These are phyloP conservation scores for Polydrusus pterygomalis DNA, from an alignment of 2,888 invertebrate species.

Conservation along the genomic window DNA sequence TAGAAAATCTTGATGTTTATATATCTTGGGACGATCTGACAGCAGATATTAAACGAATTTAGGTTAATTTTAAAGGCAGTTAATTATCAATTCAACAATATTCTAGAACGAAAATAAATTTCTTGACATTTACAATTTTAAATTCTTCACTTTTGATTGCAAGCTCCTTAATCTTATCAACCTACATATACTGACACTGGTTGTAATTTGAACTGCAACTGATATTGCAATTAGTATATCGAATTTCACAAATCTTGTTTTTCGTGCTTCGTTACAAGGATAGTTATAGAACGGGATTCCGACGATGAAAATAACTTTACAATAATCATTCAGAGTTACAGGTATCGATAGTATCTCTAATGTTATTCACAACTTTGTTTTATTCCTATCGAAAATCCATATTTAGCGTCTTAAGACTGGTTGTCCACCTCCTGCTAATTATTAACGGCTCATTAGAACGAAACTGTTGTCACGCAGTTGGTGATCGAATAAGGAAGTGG, in stretches of 20 bases:
- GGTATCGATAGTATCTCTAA: too few species aligned
- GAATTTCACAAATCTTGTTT: conserved; percentile 16
- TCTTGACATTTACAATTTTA: too few species aligned
- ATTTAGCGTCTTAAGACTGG: background rate
- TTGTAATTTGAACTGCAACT: conserved; percentile 1
- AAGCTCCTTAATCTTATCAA: background rate
- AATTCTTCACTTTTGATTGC: too few species aligned
- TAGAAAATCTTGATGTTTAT: too few species aligned
- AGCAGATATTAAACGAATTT: too few species aligned
- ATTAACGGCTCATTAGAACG: conserved; percentile 40
- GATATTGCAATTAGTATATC: background rate
- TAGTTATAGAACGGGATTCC: background rate
- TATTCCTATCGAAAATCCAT: background rate
- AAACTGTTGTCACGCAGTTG: conserved; percentile 39
- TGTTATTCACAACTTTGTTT: background rate
- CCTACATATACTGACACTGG: conserved; percentile 6
- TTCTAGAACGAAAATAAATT: too few species aligned
- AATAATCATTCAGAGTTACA: conserved; percentile 7
- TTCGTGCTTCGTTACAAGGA: conserved; percentile 11
- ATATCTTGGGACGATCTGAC: too few species aligned
- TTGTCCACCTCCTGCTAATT: conserved; percentile 23
- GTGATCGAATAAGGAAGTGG: conserved; percentile 41
- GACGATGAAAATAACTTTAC: background rate
- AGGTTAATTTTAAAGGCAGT: too few species aligned
- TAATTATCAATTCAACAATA: too few species aligned